Conservation (phyloP, 2,797 vertebrate genomes). For the Chaetophractus vellerosus region DNA sequence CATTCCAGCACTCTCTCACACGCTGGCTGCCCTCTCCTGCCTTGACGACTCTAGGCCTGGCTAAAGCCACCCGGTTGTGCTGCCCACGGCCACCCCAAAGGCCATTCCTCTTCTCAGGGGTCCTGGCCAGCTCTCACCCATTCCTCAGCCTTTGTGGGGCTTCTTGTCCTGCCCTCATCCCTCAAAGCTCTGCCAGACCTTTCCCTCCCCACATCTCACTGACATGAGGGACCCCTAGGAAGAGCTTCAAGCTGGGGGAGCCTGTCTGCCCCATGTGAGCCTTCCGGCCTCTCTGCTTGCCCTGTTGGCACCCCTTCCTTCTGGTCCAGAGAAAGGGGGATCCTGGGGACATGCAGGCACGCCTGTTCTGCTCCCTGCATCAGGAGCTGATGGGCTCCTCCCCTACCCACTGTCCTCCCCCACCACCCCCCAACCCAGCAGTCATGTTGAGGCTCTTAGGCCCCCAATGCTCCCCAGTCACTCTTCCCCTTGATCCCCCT, state of each 20-base stretch:
- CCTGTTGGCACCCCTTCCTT: neutral
- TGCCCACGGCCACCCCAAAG: neutral
- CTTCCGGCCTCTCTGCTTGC: neutral
- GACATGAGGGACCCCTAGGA: neutral
- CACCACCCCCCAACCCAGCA: no score
- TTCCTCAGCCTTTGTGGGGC: neutral
- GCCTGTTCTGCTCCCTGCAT: neutral
- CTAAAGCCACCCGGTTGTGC: neutral
- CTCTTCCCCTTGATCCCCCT: neutral
- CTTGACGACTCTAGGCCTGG: neutral
- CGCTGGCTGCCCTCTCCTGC: neutral
- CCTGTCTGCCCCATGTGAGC: neutral
- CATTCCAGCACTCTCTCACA: neutral
- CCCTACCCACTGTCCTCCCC: neutral
- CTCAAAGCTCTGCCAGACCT: neutral
- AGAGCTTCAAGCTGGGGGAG: neutral
- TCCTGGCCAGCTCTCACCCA: neutral
- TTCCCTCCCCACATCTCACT: neutral
- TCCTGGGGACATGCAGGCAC: neutral
- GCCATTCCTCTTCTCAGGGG: neutral
- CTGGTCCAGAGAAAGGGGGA: neutral
- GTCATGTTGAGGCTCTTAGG: neutral
- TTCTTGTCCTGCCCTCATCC: neutral
- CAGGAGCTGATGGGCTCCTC: neutral
- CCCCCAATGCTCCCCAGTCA: neutral